A percentile compares a stretch with the other conserved stretches of the same genome.
Evolutionary conservation across 2,797 vertebrate species (phyloP).

Genomic region (Enteromius viviparus): DNA sequence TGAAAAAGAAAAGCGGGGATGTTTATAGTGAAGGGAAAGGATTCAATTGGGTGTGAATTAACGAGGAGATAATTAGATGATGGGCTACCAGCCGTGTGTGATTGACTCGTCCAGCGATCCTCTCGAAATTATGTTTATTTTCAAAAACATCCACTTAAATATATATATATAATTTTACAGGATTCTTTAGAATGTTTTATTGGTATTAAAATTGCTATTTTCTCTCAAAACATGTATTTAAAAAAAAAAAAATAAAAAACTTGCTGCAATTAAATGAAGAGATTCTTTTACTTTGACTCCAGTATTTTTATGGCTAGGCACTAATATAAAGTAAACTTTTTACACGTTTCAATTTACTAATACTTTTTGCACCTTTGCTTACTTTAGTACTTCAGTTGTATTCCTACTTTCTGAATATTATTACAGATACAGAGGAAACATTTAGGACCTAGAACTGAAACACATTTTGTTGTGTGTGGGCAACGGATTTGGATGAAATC

Average conservation of each 20-base stretch:
- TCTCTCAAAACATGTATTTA: neutral
- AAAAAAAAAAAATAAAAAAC: neutral
- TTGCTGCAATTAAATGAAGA: neutral
- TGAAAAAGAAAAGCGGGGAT: too few relatives aligned
- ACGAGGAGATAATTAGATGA: too few relatives aligned
- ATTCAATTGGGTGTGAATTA: too few relatives aligned
- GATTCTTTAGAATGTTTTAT: too few relatives aligned
- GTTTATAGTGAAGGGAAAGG: too few relatives aligned
- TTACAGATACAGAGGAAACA: too few relatives aligned
- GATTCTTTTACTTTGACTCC: neutral
- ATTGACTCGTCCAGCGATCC: too few relatives aligned
- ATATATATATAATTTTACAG: too few relatives aligned
- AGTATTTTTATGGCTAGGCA: neutral
- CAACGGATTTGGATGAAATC: neutral
- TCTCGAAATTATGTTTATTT: too few relatives aligned
- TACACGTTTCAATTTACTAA: neutral
- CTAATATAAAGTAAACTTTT: neutral
- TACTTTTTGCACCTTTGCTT: neutral
- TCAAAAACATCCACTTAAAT: too few relatives aligned
- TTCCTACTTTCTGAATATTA: neutral
- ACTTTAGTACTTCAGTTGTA: neutral
- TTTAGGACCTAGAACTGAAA: neutral
- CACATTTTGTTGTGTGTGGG: neutral
- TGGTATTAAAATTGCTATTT: neutral
- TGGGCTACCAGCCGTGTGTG: too few relatives aligned